phyloP scores from a whole-genome alignment of 2,888 invertebrate genomes.

The Chymomyza amoena region DNA sequence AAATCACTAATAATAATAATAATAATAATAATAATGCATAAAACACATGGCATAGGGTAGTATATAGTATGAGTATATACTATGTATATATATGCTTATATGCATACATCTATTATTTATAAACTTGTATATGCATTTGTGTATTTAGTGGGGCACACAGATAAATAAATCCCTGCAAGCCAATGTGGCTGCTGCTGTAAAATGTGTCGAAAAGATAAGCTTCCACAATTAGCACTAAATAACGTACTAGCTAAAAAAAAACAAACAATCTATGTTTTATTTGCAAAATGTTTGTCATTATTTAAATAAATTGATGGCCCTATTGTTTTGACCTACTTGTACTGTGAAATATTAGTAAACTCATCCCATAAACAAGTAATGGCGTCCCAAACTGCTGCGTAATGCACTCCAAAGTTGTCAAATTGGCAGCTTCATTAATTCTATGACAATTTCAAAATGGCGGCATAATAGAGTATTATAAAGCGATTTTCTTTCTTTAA shows the following conservation, averaged over 20 bases:
- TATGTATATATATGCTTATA: not conserved
- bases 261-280: conserved; percentile 54
- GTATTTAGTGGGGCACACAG: not conserved
- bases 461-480: no score
- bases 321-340: conserved; percentile 33
- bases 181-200: not conserved
- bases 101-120: not conserved
- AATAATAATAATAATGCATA: not conserved
- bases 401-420: conserved; percentile 4
- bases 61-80: not conserved
- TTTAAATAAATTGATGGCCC: conserved; percentile 71
- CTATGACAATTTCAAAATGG: not conserved
- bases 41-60: not conserved
- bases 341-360: conserved; percentile 10
- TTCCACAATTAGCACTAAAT: conserved; percentile 59
- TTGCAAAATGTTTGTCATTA: conserved; percentile 70
- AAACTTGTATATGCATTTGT: not conserved
- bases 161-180: not conserved
- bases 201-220: not conserved
- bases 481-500: not conserved
- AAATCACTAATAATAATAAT: conserved; percentile 70
- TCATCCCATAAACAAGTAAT: not conserved
- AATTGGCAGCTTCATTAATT: not conserved
- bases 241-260: conserved; percentile 30
- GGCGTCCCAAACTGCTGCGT: conserved; percentile 17